These are phyloP conservation scores for Lates calcarifer DNA, from an alignment of 2,113 vertebrate genomes.

Conservation along the genomic window DNA sequence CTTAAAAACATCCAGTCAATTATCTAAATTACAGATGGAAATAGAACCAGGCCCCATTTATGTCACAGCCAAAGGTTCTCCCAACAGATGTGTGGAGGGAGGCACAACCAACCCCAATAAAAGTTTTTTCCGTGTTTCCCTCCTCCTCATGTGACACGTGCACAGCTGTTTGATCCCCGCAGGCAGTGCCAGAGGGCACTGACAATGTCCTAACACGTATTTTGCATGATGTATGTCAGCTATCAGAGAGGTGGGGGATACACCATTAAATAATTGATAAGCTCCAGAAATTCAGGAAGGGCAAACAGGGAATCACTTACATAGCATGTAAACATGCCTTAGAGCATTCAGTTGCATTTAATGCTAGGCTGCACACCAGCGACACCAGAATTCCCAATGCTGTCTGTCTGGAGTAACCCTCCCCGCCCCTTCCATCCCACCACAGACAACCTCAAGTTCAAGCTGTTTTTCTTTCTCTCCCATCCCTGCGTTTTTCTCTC, in stretches of 20 bases:
- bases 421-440: constrained; percentile 16
- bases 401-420: constrained; percentile 48
- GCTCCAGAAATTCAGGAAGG: constrained; percentile 46
- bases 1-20: constrained; percentile 69
- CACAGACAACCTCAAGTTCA: constrained; percentile 50
- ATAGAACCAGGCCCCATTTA: constrained; percentile 58
- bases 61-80: constrained; percentile 58
- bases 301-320: constrained; percentile 59
- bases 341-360: constrained; percentile 77
- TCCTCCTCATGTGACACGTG: constrained; percentile 4
- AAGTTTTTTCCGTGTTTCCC: not conserved
- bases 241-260: constrained; percentile 6
- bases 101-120: constrained; percentile 12
- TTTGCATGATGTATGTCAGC: constrained; percentile 33
- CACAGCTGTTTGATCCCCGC: constrained; percentile 26
- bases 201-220: constrained; percentile 13
- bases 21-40: constrained; percentile 71
- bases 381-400: constrained; percentile 64
- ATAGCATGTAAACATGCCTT: constrained; percentile 64
- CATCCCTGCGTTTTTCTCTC: constrained; percentile 12
- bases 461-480: constrained; percentile 32
- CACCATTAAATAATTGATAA: constrained; percentile 70
- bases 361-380: constrained; percentile 70
- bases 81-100: constrained; percentile 46
- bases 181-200: constrained; percentile 17